Percentiles rank a stretch among this genome's conserved stretches.
phyloP scores from a whole-genome alignment of 1,140 invertebrate genomes.

The Apis dorsata region DNA sequence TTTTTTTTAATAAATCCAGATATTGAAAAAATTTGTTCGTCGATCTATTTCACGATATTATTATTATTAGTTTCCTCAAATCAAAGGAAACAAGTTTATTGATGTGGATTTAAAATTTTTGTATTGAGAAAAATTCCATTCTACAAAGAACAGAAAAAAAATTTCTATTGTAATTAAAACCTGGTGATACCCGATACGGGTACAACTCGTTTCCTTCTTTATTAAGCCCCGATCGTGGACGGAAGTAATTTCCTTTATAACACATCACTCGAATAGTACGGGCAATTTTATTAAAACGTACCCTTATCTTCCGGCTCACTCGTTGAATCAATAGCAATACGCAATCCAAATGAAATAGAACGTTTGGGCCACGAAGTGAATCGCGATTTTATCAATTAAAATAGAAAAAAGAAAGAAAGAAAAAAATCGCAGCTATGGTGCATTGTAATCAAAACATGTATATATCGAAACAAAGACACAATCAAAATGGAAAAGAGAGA shows the following conservation, averaged over 20 bases:
- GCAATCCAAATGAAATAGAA: slow-evolving; percentile 37
- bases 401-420: slow-evolving; percentile 20
- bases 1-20: too few species aligned
- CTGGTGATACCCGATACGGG: too few species aligned
- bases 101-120: neutral
- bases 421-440: neutral
- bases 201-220: neutral
- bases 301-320: slow-evolving; percentile 20
- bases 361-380: slow-evolving; percentile 17
- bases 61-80: too few species aligned
- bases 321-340: neutral
- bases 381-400: slow-evolving; percentile 59
- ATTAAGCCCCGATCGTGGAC: neutral
- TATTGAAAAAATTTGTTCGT: too few species aligned
- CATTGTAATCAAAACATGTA: slow-evolving; percentile 27
- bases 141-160: too few species aligned
- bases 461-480: slow-evolving; percentile 61
- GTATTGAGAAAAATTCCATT: too few species aligned
- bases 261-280: neutral
- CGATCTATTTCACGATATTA: too few species aligned
- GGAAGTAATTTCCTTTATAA: neutral
- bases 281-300: slow-evolving; percentile 41
- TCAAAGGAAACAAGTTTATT: too few species aligned
- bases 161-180: neutral
- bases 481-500: neutral